These are phyloP conservation scores for Lithophane leautieri DNA, from an alignment of 2,888 invertebrate genomes.

Conservation along the genomic window DNA sequence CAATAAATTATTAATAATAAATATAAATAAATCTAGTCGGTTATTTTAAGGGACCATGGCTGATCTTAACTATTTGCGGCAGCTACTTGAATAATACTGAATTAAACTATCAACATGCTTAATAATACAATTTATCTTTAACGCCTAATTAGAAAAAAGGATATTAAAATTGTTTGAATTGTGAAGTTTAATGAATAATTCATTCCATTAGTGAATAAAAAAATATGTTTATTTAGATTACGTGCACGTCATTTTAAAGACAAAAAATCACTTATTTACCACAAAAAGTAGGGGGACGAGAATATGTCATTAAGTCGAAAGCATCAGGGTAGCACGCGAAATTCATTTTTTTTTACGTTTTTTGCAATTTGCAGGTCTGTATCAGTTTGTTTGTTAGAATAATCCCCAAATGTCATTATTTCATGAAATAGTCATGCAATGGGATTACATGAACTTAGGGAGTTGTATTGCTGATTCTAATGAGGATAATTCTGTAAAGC, in stretches of 20 bases:
- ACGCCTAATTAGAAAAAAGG: slow-evolving; percentile 18
- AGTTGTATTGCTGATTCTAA: no score
- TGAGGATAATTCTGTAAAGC: no score
- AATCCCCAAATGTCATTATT: no score
- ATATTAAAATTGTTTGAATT: slow-evolving; percentile 13
- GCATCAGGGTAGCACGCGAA: no score
- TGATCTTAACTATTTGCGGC: slow-evolving; percentile 60
- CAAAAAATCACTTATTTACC: not conserved
- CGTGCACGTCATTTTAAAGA: not conserved
- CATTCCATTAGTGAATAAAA: slow-evolving; percentile 22
- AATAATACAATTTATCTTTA: slow-evolving; percentile 5
- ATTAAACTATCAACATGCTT: slow-evolving; percentile 25
- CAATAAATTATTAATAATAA: slow-evolving; percentile 7
- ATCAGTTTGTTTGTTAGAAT: no score
- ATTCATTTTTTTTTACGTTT: no score
- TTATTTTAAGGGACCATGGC: slow-evolving; percentile 70
- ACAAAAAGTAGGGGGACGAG: not conserved
- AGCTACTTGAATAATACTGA: slow-evolving; percentile 32
- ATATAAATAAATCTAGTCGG: slow-evolving; percentile 46
- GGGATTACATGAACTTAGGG: no score
- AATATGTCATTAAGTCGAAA: not conserved
- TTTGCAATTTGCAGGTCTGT: no score
- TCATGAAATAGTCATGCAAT: no score
- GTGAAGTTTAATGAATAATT: slow-evolving; percentile 11
- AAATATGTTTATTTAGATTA: not conserved